These are phyloP conservation scores for Isichthys henryi DNA, from an alignment of 2,113 vertebrate genomes.

Conservation along the genomic window DNA sequence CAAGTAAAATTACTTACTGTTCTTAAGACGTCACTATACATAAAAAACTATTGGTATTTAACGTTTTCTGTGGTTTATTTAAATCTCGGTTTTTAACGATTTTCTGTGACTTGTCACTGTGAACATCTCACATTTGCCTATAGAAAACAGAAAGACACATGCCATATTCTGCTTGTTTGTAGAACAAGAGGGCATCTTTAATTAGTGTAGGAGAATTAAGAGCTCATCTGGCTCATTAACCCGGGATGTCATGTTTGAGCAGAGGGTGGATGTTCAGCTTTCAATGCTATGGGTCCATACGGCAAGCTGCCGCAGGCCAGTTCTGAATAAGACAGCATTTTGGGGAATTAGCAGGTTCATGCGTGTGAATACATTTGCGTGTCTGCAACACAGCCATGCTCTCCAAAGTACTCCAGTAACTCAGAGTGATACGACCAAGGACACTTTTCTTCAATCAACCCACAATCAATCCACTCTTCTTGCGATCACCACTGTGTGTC, in stretches of 20 bases:
- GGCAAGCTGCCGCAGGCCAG: background rate
- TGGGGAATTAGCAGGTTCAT: background rate
- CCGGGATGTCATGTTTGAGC: background rate
- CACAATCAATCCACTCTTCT: background rate
- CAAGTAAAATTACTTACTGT: background rate
- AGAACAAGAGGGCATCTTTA: background rate
- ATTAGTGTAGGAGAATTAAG: background rate
- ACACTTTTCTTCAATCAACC: background rate
- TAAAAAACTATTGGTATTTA: background rate
- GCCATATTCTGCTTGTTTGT: background rate
- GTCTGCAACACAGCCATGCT: background rate
- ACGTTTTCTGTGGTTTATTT: background rate
- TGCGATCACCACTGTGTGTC: background rate
- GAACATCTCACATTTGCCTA: background rate
- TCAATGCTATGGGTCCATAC: background rate
- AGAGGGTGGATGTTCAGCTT: background rate
- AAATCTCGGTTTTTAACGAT: background rate
- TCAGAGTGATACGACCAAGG: background rate
- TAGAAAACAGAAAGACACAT: background rate
- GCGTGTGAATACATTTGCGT: background rate
- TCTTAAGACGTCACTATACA: background rate
- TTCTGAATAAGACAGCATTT: background rate
- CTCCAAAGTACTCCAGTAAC: background rate
- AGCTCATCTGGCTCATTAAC: background rate
- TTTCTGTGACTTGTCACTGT: background rate